Conservation (phyloP, 2,888 invertebrate species). For the Andrena trimmerana region DNA sequence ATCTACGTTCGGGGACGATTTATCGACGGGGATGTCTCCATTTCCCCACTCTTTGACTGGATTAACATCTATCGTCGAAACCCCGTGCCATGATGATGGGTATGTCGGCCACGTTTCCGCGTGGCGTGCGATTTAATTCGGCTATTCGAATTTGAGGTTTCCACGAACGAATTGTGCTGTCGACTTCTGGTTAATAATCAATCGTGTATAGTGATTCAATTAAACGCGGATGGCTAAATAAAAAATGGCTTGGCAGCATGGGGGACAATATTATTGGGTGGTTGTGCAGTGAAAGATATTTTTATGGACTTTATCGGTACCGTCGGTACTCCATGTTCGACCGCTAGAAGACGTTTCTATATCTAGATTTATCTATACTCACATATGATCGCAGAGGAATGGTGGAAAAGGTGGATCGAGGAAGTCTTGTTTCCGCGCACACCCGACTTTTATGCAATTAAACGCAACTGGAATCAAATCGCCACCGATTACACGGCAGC, state of each 20-base stretch:
- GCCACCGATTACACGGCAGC: constrained; percentile 48
- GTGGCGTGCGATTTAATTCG: background rate
- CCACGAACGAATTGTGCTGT: background rate
- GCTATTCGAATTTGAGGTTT: background rate
- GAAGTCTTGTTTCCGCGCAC: constrained; percentile 12
- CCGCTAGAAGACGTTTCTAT: too few species aligned
- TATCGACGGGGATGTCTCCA: constrained; percentile 41
- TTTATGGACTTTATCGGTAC: too few species aligned
- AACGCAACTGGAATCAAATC: constrained; percentile 58
- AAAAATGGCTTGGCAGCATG: too few species aligned
- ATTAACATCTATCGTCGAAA: constrained; percentile 36
- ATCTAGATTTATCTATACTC: too few species aligned
- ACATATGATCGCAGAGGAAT: background rate
- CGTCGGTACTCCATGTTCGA: too few species aligned
- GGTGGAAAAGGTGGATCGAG: background rate
- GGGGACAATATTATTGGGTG: too few species aligned
- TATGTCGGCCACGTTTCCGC: background rate
- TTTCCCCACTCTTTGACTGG: constrained; percentile 33
- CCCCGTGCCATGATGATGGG: constrained; percentile 26
- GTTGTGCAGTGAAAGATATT: too few species aligned
- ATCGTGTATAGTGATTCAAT: too few species aligned
- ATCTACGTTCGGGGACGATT: constrained; percentile 33
- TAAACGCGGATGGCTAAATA: too few species aligned
- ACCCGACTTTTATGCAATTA: constrained; percentile 52
- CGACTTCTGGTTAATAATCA: background rate